Evolutionary conservation across 2,797 vertebrate species (phyloP), one percentile per base, ranked within the genome.

Genomic region (Caiman crocodilus): DNA sequence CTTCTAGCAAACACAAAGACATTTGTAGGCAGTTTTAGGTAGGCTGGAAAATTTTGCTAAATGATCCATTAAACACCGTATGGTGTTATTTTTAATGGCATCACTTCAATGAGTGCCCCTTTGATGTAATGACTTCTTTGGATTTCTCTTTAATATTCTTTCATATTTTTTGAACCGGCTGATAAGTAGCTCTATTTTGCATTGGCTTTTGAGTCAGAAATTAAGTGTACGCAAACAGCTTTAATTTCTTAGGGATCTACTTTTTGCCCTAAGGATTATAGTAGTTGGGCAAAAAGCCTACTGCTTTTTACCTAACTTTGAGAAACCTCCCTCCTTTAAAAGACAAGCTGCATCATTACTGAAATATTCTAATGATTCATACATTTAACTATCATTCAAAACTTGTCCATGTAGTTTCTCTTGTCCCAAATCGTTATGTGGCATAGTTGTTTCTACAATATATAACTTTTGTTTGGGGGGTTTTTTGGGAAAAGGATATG

Each of bases 41-140:
- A 84, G 67, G 63, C 59, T 64, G 65, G 88, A 85, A 94, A 94
- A 88, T 85, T 20, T 28, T 77, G 32, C 79, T 82, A 86, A 94
- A 88, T 79, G 76, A 94, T 80, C 42, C 87, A 32, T 50, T 93
- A 74, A 63, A 63, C 81, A 25, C 64, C 56, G 82, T 86, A 76
- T 61, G 79, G 94, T 59, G 30, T 16, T 64, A 28, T 32, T 90
- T 90, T 64, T 64, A 91, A 61, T 26, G 58, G 6, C 35, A 74
- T 87, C 63, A 50, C 20, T 76, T 59, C 7, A 0, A 78, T 50
- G 26, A 73, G 69, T 84, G 81, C 8, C 71, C 23, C 73, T 30
- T 16, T 50, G 73, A 14, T 2, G 0, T 60, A 64, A 60, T 42
- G 42, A 57, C 35, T 71, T 76, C 23, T 50, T 78, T 61, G 3